Percentiles rank a stretch among this genome's conserved stretches.
Conservation (phyloP, 2,888 invertebrate species). For the Aphidius colemani region DNA sequence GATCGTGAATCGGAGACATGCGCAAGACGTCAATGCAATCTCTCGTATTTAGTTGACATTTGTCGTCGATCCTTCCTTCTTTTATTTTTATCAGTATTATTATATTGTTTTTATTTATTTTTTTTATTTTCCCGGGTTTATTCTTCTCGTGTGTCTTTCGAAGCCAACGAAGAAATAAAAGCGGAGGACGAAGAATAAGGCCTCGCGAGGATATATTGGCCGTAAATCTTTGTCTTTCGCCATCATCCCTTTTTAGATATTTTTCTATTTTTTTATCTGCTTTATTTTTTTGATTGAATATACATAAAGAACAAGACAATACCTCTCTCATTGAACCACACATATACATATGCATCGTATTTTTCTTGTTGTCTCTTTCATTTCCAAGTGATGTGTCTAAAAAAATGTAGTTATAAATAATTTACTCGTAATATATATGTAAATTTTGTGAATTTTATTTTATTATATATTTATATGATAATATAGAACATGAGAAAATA, state of each 20-base stretch:
- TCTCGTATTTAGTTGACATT: constrained; percentile 20
- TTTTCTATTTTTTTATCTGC: background rate
- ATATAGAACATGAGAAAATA: too few relatives aligned
- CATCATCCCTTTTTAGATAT: constrained; percentile 1
- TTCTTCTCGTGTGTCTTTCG: background rate
- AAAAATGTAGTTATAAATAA: too few relatives aligned
- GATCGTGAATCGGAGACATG: constrained; percentile 28
- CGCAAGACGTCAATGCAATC: constrained; percentile 22
- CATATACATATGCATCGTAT: too few relatives aligned
- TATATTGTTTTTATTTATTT: constrained; percentile 7
- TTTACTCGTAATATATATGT: too few relatives aligned
- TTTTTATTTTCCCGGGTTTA: background rate
- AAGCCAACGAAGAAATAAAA: background rate
- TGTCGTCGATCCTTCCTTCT: constrained; percentile 6
- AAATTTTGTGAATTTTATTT: too few relatives aligned
- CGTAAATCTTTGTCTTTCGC: constrained; percentile 10
- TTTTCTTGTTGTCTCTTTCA: too few relatives aligned
- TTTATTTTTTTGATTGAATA: background rate
- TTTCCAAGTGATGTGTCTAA: too few relatives aligned
- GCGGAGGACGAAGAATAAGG: background rate
- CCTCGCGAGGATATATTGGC: constrained; percentile 17
- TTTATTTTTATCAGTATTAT: constrained; percentile 5
- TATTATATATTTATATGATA: too few relatives aligned
- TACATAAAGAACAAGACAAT: too few relatives aligned
- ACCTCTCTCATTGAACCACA: too few relatives aligned